These are phyloP conservation scores for Drosophila albomicans DNA, from an alignment of 1,140 invertebrate species.

Conservation along the genomic window DNA sequence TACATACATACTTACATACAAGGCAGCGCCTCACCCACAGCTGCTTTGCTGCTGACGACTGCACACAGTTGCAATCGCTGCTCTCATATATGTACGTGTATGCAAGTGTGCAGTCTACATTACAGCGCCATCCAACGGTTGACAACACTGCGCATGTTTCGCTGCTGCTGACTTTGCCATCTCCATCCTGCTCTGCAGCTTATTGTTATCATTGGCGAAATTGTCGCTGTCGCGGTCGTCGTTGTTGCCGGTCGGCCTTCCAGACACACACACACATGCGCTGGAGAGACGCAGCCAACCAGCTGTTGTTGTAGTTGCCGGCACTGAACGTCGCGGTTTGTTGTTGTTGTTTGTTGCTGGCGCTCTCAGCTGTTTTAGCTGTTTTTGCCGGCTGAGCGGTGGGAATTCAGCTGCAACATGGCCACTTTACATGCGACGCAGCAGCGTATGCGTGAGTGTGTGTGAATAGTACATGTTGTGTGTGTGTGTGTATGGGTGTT, in stretches of 20 bases:
- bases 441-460: conserved; percentile 2
- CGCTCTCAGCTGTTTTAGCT: conserved; percentile 74
- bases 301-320: conserved; percentile 79
- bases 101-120: too few species aligned
- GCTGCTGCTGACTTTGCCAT: background rate
- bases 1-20: conserved; percentile 7
- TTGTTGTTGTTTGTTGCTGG: conserved; percentile 12
- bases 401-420: conserved; percentile 77
- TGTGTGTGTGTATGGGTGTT: conserved; percentile 4
- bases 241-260: conserved; percentile 39
- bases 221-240: conserved; percentile 3
- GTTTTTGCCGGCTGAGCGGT: conserved; percentile 57
- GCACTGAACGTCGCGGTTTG: conserved; percentile 33
- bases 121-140: conserved; percentile 1
- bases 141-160: conserved; percentile 31
- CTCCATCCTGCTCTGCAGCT: background rate
- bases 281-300: conserved; percentile 45
- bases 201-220: conserved; percentile 6
- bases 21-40: conserved; percentile 14
- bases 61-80: conserved; percentile 28
- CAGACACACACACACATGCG: conserved; percentile 34
- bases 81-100: background rate
- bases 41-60: conserved; percentile 25
- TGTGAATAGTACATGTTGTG: background rate
- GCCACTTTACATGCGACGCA: conserved; percentile 62